These are phyloP conservation scores for Spilosoma lubricipeda DNA, from an alignment of 2,888 invertebrate genomes.

Conservation along the genomic window DNA sequence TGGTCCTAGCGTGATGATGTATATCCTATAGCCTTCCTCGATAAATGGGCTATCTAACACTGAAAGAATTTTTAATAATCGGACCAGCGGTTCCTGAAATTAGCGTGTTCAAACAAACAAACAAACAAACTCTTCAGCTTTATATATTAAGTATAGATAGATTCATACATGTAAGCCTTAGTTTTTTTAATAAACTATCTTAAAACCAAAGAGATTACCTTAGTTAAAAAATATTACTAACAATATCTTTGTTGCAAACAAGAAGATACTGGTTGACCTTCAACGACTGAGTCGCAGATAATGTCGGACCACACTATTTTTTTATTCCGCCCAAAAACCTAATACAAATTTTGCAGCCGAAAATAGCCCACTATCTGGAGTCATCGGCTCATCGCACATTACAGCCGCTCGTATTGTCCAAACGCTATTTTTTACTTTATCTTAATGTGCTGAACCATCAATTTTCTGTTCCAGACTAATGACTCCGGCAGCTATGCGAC, in stretches of 20 bases:
- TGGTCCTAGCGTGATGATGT: too few species aligned
- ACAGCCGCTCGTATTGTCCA: slow-evolving; percentile 11
- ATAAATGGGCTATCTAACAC: too few species aligned
- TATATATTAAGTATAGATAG: too few species aligned
- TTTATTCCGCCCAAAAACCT: slow-evolving; percentile 15
- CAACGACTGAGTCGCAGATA: slow-evolving; percentile 14
- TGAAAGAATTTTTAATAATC: too few species aligned
- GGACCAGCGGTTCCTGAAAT: too few species aligned
- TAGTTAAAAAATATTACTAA: background rate
- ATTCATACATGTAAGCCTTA: too few species aligned
- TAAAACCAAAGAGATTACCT: background rate
- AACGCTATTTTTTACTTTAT: slow-evolving; percentile 40
- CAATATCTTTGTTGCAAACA: slow-evolving; percentile 8
- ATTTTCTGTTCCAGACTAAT: slow-evolving; percentile 66
- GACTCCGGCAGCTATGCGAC: slow-evolving; percentile 68
- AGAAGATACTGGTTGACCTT: slow-evolving; percentile 14
- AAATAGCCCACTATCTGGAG: slow-evolving; percentile 26
- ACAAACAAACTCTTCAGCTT: too few species aligned
- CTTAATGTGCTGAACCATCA: slow-evolving; percentile 58
- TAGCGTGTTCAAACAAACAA: too few species aligned
- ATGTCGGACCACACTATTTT: slow-evolving; percentile 11
- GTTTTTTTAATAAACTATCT: background rate
- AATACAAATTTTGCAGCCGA: slow-evolving; percentile 16
- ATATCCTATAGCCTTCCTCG: too few species aligned
- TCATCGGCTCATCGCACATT: slow-evolving; percentile 8